These are phyloP conservation scores for Vidua chalybeata DNA, from an alignment of 2,113 vertebrate genomes.

Conservation along the genomic window DNA sequence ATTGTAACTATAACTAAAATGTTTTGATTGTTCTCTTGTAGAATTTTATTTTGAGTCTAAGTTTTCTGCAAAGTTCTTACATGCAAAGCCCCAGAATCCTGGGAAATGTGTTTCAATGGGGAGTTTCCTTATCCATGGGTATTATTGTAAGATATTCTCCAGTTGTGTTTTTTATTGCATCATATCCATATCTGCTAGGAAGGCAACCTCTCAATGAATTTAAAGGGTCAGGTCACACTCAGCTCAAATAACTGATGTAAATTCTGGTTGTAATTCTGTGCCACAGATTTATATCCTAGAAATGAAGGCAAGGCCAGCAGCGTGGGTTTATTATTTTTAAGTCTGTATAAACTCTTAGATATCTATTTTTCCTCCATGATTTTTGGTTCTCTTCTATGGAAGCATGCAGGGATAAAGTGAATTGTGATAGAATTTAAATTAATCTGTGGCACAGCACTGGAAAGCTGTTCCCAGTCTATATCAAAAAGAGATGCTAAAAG, in stretches of 20 bases:
- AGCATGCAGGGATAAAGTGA: constrained; percentile 32
- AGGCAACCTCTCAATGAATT: not conserved
- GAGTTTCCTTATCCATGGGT: not conserved
- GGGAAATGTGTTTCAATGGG: not conserved
- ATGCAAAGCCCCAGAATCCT: not conserved
- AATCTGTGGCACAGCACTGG: constrained; percentile 55
- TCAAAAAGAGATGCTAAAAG: constrained; percentile 73
- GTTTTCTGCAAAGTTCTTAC: not conserved
- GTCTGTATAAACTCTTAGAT: not conserved
- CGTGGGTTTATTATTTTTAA: not conserved
- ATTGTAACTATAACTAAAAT: not conserved
- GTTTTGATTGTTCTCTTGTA: not conserved
- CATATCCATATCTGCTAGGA: not conserved
- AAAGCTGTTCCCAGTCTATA: constrained; percentile 66
- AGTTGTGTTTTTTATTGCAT: not conserved
- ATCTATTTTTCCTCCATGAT: not conserved
- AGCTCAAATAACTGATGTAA: not conserved
- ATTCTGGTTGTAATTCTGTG: not conserved
- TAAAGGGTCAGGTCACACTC: not conserved
- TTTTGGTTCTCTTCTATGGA: constrained; percentile 33
- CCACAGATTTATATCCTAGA: not conserved
- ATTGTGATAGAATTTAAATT: constrained; percentile 69
- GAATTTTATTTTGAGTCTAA: not conserved
- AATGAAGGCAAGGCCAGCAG: not conserved
- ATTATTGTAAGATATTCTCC: not conserved